A percentile compares a stretch with the other conserved stretches of the same genome.
Conservation (phyloP, 2,113 vertebrate genomes). For the Nothocercus julius region DNA sequence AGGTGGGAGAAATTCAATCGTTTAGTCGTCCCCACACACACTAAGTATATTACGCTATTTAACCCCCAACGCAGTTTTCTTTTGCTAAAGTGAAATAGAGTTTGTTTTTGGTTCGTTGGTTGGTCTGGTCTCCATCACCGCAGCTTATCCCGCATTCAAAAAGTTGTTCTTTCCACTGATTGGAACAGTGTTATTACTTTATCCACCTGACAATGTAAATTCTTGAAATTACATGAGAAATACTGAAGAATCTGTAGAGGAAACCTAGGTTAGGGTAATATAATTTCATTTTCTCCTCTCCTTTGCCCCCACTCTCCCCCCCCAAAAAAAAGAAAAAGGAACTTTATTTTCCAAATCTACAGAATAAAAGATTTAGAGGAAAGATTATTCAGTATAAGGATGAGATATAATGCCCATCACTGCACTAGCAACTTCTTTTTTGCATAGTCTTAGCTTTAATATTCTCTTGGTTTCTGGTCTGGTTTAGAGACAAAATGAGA, state of each 20-base stretch:
- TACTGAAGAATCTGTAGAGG: background rate
- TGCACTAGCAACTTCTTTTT: background rate
- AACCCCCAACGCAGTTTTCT: background rate
- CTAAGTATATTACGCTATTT: background rate
- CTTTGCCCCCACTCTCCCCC: too few relatives aligned
- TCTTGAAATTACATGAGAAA: background rate
- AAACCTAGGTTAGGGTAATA: background rate
- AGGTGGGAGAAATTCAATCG: background rate
- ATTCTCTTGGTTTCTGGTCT: background rate
- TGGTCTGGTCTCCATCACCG: background rate
- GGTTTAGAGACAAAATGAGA: background rate
- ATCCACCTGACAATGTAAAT: background rate
- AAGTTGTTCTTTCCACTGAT: background rate
- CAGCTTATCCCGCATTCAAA: background rate
- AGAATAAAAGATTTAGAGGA: background rate
- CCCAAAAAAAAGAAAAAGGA: background rate
- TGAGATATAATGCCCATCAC: too few relatives aligned
- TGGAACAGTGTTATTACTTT: background rate
- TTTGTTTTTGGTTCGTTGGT: background rate
- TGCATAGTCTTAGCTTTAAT: background rate
- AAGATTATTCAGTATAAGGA: background rate
- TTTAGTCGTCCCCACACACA: background rate
- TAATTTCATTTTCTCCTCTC: background rate
- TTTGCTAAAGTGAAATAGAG: background rate
- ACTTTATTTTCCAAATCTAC: background rate